Evolutionary conservation across 2,888 invertebrate species (phyloP), one percentile per base, ranked within the genome.

Genomic region (Rotaria socialis): DNA sequence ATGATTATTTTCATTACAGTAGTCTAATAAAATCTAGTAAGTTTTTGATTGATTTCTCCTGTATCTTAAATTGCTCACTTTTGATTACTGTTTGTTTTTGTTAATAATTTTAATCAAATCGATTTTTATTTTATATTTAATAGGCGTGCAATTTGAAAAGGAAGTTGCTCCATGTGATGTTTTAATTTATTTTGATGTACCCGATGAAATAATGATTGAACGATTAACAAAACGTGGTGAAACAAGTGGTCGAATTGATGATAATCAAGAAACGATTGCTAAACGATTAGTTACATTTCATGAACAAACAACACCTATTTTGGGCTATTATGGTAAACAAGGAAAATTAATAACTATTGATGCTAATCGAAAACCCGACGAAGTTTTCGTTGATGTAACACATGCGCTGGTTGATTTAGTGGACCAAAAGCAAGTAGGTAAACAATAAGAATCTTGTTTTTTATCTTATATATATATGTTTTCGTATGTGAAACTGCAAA

Each of bases 201-300:
- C 86, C 0, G 94, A 95, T 88, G 94, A 94, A 41, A 94, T 94
- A 22, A 93, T 97, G 92, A 94, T 94, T 0, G 91, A 93, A 88
- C 93, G 96, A 75, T 93, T 96, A 87, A 89, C 95, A 89, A 93
- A 94, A 1, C 93, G 96, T 88, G 96, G 94, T 0, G 93, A 94
- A 89, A 94, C 94, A 86, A 95, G 95, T 10, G 94, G 95, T 60
- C 93, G 96, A 67, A 94, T 94, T 2, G 98, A 99, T 90, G 98
- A 99, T 91, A 98, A 97, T 90, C 95, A 95, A 90, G 95, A 94
- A 88, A 96, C 97, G 58, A 96, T 99, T 90, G 95, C 95, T 90
- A 94, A 95, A 88, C 93, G 98, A 84, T 93, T 99, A 88, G 93
- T 94, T 88, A 97, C 97, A 86, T 99, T 98, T 92, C 94, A 95